These are phyloP conservation scores for Gerris buenoi DNA, from an alignment of 1,140 invertebrate genomes.

Conservation along the genomic window DNA sequence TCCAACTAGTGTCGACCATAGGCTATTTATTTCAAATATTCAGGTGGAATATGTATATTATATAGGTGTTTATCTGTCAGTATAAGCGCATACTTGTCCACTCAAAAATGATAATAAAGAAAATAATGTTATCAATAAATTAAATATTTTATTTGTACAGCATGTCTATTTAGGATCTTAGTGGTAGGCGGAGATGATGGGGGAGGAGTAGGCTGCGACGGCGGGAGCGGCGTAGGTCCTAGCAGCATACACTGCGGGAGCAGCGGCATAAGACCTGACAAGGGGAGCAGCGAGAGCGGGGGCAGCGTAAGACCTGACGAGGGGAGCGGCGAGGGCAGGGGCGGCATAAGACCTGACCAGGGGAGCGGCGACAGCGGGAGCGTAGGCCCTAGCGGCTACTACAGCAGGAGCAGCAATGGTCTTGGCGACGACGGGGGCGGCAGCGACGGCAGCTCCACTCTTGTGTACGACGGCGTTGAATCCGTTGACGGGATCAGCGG, in stretches of 20 bases:
- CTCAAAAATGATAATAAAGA: too few relatives aligned
- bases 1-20: too few relatives aligned
- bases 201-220: constrained; percentile 1
- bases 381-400: neutral
- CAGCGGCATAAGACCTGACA: neutral
- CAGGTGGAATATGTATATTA: too few relatives aligned
- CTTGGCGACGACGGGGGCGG: constrained; percentile 25
- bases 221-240: constrained; percentile 26
- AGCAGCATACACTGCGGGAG: constrained; percentile 30
- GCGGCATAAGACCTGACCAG: neutral
- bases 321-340: constrained; percentile 8
- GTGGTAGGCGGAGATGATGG: constrained; percentile 2
- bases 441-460: constrained; percentile 18
- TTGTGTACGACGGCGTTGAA: constrained; percentile 10
- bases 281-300: constrained; percentile 1
- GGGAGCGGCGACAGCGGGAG: constrained; percentile 29
- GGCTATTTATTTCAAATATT: too few relatives aligned
- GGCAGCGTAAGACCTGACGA: constrained; percentile 19
- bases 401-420: neutral
- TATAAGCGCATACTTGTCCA: too few relatives aligned
- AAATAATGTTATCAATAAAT: neutral
- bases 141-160: neutral
- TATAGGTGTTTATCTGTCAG: too few relatives aligned
- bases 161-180: neutral
- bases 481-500: constrained; percentile 7